Percentiles rank a stretch among this genome's conserved stretches.
These are phyloP conservation scores for Macaria liturata DNA, from an alignment of 2,888 invertebrate genomes.

Conservation along the genomic window DNA sequence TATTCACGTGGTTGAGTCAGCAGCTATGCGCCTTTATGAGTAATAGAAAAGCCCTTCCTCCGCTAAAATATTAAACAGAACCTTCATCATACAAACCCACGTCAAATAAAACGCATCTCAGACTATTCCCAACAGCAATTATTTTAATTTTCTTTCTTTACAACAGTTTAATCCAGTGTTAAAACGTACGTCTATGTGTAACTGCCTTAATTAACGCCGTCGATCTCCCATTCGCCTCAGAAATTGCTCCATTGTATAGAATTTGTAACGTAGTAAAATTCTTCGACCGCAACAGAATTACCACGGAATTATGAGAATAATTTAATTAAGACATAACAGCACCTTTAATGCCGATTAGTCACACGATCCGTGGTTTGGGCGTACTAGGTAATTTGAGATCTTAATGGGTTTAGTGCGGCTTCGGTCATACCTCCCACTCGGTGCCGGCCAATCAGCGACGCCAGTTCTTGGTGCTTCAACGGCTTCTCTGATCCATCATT, in stretches of 20 bases:
- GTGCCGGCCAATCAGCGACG: constrained; percentile 65
- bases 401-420: constrained; percentile 74
- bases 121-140: constrained; percentile 25
- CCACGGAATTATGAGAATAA: constrained; percentile 72
- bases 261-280: constrained; percentile 76
- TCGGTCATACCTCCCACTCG: constrained; percentile 69
- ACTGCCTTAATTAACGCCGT: constrained; percentile 67
- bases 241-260: constrained; percentile 72
- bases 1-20: constrained; percentile 69
- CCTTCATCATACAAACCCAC: constrained; percentile 11
- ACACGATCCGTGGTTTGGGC: constrained; percentile 77
- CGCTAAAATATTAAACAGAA: constrained; percentile 46
- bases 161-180: constrained; percentile 42
- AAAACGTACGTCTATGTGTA: constrained; percentile 55
- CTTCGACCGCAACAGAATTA: constrained; percentile 66
- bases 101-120: constrained; percentile 1
- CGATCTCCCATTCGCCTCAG: constrained; percentile 72
- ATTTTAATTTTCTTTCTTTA: constrained; percentile 30
- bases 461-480: constrained; percentile 47
- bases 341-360: constrained; percentile 80
- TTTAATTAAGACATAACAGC: constrained; percentile 81
- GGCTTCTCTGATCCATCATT: constrained; percentile 69
- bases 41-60: constrained; percentile 56
- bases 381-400: constrained; percentile 77
- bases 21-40: constrained; percentile 70